Evolutionary conservation across 2,113 vertebrate genomes (phyloP), one percentile per base, ranked within the genome.

Genomic region (Hippopotamus amphibius): DNA sequence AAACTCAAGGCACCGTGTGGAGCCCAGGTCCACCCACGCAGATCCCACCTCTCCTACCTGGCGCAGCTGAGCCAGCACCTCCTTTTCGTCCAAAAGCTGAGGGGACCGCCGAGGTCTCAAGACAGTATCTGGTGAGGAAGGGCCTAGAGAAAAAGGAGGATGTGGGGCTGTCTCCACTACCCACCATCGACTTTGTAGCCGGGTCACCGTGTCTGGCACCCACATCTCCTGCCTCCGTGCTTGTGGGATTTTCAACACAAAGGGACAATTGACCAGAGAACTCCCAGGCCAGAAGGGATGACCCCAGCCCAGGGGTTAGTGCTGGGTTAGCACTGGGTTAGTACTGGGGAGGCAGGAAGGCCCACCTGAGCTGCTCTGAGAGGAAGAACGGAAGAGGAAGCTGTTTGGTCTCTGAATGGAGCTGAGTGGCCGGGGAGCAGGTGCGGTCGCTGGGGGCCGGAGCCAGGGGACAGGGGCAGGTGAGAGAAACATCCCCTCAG

Each of bases 301-400:
- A 50, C 14, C 3, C 2, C 13, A 59, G 41, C 68, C 2, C 5
- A 3, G 24, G 33, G 63, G n/a, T 85, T n/a, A 65, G 50, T n/a
- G 21, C 65, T 61, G 37, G 13, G 22, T 55, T 37, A 53, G 80
- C 43, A 50, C 7, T 30, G 26, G 69, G 83, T 65, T 15, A 81
- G 30, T 48, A 7, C 7, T 6, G 24, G 24, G 61, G 21, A 72
- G 7, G 53, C 12, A 1, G 72, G 37, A 69, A 72, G 43, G 85
- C 95, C 83, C 97, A 99, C 99, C 99, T 88, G 99, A 90, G 43
- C 96, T 66, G 96, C 98, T 98, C 72, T 99, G 99, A 12, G 99
- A 99, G 0, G 99, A 98, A 0, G 99, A 97, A 16, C 99, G 99
- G 97, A 99, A 99, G 80, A 99, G 99, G 98, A 99, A 99, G 95